Conservation (phyloP, 2,113 vertebrate genomes). For the Lepisosteus oculatus region DNA sequence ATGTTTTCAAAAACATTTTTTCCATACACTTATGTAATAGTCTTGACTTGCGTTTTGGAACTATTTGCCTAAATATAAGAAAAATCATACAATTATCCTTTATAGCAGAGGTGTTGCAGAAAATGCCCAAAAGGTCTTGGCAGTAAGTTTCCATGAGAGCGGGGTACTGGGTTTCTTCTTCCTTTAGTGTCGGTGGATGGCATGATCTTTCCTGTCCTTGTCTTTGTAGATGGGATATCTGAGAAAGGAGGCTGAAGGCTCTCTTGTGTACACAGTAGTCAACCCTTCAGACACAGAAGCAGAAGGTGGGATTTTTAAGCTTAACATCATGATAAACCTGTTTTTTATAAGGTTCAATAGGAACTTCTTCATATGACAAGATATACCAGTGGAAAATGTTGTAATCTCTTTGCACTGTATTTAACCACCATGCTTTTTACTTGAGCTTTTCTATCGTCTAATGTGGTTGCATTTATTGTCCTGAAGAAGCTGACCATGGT, state of each 20-base stretch:
- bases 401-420: background rate
- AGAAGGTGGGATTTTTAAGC: conserved; percentile 67
- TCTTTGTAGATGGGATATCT: conserved; percentile 86
- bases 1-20: too few relatives aligned
- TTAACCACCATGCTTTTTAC: background rate
- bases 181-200: too few relatives aligned
- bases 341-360: background rate
- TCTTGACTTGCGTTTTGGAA: too few relatives aligned
- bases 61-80: too few relatives aligned
- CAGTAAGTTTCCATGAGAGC: too few relatives aligned
- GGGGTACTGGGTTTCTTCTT: too few relatives aligned
- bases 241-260: conserved; percentile 79
- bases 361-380: background rate
- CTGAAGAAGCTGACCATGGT: too few relatives aligned
- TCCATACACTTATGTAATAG: too few relatives aligned
- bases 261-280: conserved; percentile 85
- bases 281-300: conserved; percentile 84
- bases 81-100: too few relatives aligned
- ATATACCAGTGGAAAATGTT: background rate
- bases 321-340: background rate
- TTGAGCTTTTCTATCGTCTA: background rate
- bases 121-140: too few relatives aligned
- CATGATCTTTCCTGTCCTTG: conserved; percentile 17
- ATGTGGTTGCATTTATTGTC: too few relatives aligned
- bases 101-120: too few relatives aligned